Evolutionary conservation across 2,797 vertebrate species (phyloP).

Genomic region (Sebastes oblongus): DNA sequence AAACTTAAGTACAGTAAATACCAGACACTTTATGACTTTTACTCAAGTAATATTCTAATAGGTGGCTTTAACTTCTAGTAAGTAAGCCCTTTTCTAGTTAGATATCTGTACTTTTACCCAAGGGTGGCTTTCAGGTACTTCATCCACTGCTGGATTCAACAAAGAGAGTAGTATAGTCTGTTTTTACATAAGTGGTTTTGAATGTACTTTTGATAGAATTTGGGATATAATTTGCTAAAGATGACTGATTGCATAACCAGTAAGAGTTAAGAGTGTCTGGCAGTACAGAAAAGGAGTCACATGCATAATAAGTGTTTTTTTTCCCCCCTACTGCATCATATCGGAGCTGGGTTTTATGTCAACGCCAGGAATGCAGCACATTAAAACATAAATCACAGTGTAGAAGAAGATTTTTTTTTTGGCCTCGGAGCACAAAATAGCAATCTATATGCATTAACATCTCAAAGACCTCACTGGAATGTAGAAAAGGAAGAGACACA

Average conservation of each 20-base stretch:
- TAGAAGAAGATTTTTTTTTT: not conserved
- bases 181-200: constrained; percentile 1
- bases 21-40: too few relatives aligned
- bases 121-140: too few relatives aligned
- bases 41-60: too few relatives aligned
- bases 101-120: too few relatives aligned
- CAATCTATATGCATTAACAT: constrained; percentile 36
- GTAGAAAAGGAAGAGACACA: constrained; percentile 15
- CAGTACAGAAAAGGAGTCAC: not conserved
- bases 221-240: constrained; percentile 1
- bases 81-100: too few relatives aligned
- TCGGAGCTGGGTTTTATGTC: not conserved
- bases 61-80: too few relatives aligned
- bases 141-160: not conserved
- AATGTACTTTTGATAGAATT: constrained; percentile 1
- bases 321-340: not conserved
- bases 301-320: not conserved
- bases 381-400: constrained; percentile 7
- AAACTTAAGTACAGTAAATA: too few relatives aligned
- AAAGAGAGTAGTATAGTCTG: not conserved
- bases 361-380: not conserved
- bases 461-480: constrained; percentile 30
- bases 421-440: not conserved
- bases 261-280: not conserved
- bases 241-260: not conserved